A percentile compares a stretch with the other conserved stretches of the same genome.
These are phyloP conservation scores for Lumbricus terrestris DNA, from an alignment of 2,888 invertebrate genomes.

Conservation along the genomic window DNA sequence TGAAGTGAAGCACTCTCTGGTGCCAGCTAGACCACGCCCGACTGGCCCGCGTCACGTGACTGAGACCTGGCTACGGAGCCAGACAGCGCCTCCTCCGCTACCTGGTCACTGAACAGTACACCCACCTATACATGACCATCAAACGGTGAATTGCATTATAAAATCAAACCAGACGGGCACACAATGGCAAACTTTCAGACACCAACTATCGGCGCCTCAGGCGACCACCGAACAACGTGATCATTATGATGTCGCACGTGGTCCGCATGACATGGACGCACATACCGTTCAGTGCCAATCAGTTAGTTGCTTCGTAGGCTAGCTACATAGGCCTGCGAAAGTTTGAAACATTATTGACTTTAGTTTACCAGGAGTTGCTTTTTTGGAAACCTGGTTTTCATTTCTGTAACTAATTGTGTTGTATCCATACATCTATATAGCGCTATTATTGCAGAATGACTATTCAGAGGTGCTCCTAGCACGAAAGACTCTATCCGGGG, in stretches of 20 bases:
- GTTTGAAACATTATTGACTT: too few relatives aligned
- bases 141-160: neutral
- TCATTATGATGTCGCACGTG: neutral
- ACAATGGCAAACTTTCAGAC: neutral
- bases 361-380: too few relatives aligned
- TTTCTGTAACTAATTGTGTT: too few relatives aligned
- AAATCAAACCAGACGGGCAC: neutral
- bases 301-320: neutral
- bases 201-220: neutral
- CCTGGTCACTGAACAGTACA: neutral
- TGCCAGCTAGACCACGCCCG: neutral
- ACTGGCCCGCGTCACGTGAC: neutral
- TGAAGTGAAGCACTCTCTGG: neutral
- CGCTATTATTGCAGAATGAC: too few relatives aligned
- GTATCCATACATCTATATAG: too few relatives aligned
- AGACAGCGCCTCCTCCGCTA: neutral
- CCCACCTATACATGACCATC: neutral
- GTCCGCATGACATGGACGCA: neutral
- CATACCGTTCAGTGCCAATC: neutral
- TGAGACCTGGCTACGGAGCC: neutral
- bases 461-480: too few relatives aligned
- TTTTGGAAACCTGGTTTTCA: too few relatives aligned
- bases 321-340: too few relatives aligned
- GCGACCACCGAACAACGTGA: too few relatives aligned
- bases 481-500: too few relatives aligned